Evolutionary conservation across 2,888 invertebrate genomes (phyloP).

Genomic region (Thysanoteuthis rhombus): DNA sequence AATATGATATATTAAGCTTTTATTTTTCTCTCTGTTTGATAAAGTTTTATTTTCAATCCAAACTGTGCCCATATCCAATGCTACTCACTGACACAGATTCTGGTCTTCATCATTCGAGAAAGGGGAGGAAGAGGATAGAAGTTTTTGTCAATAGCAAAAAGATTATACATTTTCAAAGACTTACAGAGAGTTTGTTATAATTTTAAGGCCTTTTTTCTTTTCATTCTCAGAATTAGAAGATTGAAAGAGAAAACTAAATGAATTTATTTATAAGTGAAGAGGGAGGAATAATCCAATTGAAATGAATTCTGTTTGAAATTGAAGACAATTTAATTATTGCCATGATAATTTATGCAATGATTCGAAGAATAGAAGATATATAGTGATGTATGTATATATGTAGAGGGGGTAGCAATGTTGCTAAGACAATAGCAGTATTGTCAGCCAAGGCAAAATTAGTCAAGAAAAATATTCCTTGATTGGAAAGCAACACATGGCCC

Average conservation of each 20-base stretch:
- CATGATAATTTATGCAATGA: background rate
- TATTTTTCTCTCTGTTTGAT: background rate
- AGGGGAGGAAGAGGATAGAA: background rate
- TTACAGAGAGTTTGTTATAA: background rate
- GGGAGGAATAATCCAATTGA: background rate
- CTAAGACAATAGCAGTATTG: background rate
- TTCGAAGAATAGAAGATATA: background rate
- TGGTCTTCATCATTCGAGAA: background rate
- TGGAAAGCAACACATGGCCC: constrained; percentile 12
- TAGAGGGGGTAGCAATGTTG: background rate
- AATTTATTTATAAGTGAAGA: background rate
- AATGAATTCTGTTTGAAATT: background rate
- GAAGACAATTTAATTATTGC: background rate
- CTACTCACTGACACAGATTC: background rate
- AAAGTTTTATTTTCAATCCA: background rate
- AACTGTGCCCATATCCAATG: background rate
- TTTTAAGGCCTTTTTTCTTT: constrained; percentile 12
- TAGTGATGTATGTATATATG: background rate
- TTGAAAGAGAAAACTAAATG: background rate
- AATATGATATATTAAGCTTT: background rate
- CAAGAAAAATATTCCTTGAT: background rate
- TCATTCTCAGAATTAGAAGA: background rate
- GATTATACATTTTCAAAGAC: background rate
- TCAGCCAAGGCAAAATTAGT: background rate
- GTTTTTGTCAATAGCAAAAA: background rate